A percentile compares a stretch with the other conserved stretches of the same genome.
phyloP scores from a whole-genome alignment of 2,797 vertebrate species.

The Champsocephalus gunnari region DNA sequence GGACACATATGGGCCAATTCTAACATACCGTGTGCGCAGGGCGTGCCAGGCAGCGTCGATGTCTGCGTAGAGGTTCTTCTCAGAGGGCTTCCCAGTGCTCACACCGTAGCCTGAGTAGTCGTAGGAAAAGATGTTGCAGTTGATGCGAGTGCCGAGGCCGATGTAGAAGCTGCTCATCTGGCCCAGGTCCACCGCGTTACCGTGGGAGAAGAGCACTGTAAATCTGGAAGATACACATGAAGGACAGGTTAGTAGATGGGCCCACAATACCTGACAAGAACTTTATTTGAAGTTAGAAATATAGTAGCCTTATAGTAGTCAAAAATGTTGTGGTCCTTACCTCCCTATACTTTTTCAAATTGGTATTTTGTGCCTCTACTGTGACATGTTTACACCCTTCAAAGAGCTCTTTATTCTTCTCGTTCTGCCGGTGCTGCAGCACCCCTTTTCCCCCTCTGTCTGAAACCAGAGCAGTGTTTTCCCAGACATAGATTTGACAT shows the following conservation, averaged over 20 bases:
- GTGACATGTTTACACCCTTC: too few relatives aligned
- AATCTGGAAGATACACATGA: conserved; percentile 79
- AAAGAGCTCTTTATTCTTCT: too few relatives aligned
- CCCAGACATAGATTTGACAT: too few relatives aligned
- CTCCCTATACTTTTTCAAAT: too few relatives aligned
- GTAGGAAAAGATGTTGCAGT: conserved; percentile 97
- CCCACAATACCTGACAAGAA: neutral
- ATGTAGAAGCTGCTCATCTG: conserved; percentile 99
- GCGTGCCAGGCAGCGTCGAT: conserved; percentile 96
- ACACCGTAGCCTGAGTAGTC: conserved; percentile 96
- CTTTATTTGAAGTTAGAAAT: neutral
- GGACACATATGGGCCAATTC: conserved; percentile 14
- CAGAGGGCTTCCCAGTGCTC: conserved; percentile 92
- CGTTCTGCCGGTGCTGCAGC: too few relatives aligned
- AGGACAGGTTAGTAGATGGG: neutral
- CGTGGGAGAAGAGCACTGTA: conserved; percentile 95
- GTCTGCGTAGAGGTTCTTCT: conserved; percentile 96
- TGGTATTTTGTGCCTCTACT: too few relatives aligned
- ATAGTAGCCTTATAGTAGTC: neutral
- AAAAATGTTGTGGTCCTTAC: too few relatives aligned
- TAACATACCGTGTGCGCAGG: conserved; percentile 88
- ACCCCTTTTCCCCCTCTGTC: too few relatives aligned
- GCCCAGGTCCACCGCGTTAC: conserved; percentile 95
- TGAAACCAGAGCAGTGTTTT: too few relatives aligned
- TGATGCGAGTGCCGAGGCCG: conserved; percentile 93